Evolutionary conservation across 2,113 vertebrate genomes (phyloP).

Genomic region (Ailuropoda melanoleuca): DNA sequence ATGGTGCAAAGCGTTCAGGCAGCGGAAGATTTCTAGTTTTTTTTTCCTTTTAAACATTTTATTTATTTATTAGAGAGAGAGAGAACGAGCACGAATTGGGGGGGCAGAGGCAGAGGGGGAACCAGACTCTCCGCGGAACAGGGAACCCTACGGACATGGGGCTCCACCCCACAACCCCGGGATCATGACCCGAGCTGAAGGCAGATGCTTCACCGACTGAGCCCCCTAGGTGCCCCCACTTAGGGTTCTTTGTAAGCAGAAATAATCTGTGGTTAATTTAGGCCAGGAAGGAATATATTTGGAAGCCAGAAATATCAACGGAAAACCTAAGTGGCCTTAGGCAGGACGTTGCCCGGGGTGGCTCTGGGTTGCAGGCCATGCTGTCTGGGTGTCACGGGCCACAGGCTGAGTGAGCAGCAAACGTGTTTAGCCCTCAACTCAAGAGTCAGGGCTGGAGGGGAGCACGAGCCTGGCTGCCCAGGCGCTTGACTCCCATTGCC

Average conservation of each 20-base stretch:
- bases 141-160: too few species aligned
- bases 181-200: too few species aligned
- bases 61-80: too few species aligned
- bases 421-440: not conserved
- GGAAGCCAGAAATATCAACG: not conserved
- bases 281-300: not conserved
- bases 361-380: too few species aligned
- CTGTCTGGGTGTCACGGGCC: rapidly evolving
- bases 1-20: not conserved
- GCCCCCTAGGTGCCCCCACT: not conserved
- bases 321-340: not conserved
- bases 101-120: too few species aligned
- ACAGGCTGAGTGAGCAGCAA: not conserved
- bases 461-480: too few species aligned
- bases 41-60: too few species aligned
- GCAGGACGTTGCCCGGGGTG: not conserved
- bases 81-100: rapidly evolving
- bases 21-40: not conserved
- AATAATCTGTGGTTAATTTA: not conserved
- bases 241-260: not conserved
- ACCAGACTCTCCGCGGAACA: too few species aligned
- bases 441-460: not conserved
- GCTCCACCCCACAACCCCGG: too few species aligned
- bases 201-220: too few species aligned
- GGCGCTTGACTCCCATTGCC: not conserved